Evolutionary conservation across 53 echinoderm and acorn worm genomes (phyloP), one percentile per base, ranked within the genome.

Genomic region (Crossaster papposus): DNA sequence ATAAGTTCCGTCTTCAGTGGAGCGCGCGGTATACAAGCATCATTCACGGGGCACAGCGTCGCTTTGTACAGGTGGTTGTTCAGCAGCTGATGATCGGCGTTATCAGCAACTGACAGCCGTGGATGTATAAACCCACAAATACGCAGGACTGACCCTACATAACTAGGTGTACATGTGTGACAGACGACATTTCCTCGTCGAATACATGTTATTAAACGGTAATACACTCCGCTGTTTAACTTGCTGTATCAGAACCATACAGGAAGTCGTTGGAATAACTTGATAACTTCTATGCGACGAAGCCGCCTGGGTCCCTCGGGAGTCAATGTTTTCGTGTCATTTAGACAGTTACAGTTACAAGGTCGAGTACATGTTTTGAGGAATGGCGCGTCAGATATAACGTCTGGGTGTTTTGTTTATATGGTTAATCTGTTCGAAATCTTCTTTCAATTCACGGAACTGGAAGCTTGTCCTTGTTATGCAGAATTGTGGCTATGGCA

Each of bases 251-350:
- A 52, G 52, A 71, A 13, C 53, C 55, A 85, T 85, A 85, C 85
- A 85, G 85, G 85, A 85, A 85, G 85, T 85, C 54, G 11, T 85
- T 85, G 85, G 14, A 30, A 72, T 72, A 73, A 85, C 54, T 72
- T 33, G 85, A 85, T 51, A 73, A 73, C 52, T 31, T 17, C 68
- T 53, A 71, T 54, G 33, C 72, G 51, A 72, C 85, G 72, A 85
- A 18, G 72, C 85, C 71, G 23, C 51, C 12, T 23, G 44, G 53
- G 85, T 32, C 22, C 52, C 30, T 29, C 54, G 30, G 17, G 31
- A 30, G 52, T 81, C 81, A 81, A 58, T 34, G 55, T 54, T 54
- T 22, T 23, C 10, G 34, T 81, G 37, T 62, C 30, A 32, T 20
- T 55, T 14, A n/a, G 58, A 58, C 15, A 58, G 58, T 14, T 58